Percentiles rank a stretch among this genome's conserved stretches.
Evolutionary conservation across 2,888 invertebrate species (phyloP).

Genomic region (Anoplius nigerrimus): DNA sequence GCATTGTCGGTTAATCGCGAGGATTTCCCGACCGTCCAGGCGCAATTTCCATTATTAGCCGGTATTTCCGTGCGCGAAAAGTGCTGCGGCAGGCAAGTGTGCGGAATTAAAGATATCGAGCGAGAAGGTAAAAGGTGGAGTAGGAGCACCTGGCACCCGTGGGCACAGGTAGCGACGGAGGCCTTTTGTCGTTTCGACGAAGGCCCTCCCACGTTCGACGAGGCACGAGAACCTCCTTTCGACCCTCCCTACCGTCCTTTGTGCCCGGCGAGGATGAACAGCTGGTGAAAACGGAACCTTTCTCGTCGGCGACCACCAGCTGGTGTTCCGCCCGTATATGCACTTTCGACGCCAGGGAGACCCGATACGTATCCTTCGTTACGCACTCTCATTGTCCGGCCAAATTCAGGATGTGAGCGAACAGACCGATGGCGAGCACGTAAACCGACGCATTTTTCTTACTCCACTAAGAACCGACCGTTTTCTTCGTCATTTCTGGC

Average conservation of each 20-base stretch:
- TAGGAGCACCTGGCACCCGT: conserved; percentile 51
- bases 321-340: conserved; percentile 25
- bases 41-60: no score
- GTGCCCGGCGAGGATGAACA: conserved; percentile 44
- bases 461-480: no score
- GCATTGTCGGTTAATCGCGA: no score
- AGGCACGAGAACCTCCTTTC: conserved; percentile 36
- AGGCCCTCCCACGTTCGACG: conserved; percentile 50
- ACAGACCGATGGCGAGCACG: no score
- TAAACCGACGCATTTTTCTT: no score
- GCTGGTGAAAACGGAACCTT: conserved; percentile 50
- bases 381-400: no score
- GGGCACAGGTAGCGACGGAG: conserved; percentile 44
- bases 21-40: no score
- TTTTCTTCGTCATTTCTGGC: no score
- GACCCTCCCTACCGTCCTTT: conserved; percentile 30
- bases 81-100: conserved; percentile 19
- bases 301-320: conserved; percentile 38
- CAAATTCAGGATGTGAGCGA: no score
- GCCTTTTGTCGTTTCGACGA: no score
- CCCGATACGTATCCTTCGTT: no score
- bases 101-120: background rate
- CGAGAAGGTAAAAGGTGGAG: conserved; percentile 1
- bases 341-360: no score
- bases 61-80: background rate